These are phyloP conservation scores for Rhopalosiphum nymphaeae DNA, from an alignment of 2,888 invertebrate genomes.

Conservation along the genomic window DNA sequence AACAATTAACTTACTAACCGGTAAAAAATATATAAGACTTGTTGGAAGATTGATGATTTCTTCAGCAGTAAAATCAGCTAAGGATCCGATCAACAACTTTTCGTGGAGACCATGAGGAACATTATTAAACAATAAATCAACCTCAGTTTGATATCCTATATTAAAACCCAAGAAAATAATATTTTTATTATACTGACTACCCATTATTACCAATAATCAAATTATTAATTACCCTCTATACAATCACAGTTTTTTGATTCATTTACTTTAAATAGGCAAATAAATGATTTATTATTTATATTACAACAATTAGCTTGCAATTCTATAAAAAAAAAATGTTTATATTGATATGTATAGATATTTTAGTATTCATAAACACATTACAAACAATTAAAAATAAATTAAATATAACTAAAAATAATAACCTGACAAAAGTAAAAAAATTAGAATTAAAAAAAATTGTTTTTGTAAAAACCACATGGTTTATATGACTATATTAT, in stretches of 20 bases:
- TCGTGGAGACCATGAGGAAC: neutral
- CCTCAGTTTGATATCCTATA: constrained; percentile 10
- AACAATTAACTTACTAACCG: neutral
- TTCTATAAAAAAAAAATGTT: constrained; percentile 10
- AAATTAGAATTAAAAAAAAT: neutral
- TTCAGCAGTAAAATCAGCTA: constrained; percentile 24
- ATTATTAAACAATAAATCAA: constrained; percentile 18
- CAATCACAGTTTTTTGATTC: constrained; percentile 12
- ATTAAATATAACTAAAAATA: neutral
- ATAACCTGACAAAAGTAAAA: constrained; percentile 21
- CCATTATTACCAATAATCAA: neutral
- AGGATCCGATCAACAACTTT: constrained; percentile 30
- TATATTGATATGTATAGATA: neutral
- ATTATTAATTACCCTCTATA: constrained; percentile 25
- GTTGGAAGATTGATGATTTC: constrained; percentile 41
- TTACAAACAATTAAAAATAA: neutral
- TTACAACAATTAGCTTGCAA: neutral
- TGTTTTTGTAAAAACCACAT: constrained; percentile 33
- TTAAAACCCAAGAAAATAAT: neutral
- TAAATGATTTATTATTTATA: constrained; percentile 7
- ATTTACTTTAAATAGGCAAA: constrained; percentile 15
- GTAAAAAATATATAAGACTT: constrained; percentile 44
- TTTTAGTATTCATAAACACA: neutral
- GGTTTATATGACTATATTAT: neutral
- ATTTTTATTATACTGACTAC: neutral